These are phyloP conservation scores for Hoplostethus atlanticus DNA, from an alignment of 2,797 vertebrate species.

Conservation along the genomic window DNA sequence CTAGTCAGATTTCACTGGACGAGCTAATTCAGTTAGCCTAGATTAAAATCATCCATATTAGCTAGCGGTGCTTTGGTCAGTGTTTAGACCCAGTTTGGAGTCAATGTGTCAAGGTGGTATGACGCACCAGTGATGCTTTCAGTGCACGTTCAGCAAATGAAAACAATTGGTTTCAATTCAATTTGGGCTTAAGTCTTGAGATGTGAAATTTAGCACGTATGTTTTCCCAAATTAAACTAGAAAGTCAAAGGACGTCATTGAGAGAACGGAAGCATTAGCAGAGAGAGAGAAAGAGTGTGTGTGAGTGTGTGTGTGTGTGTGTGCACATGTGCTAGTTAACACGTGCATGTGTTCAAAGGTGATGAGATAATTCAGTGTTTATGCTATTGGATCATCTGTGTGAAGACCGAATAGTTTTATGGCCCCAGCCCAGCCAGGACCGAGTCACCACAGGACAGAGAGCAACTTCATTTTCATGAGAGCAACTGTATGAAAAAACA, in stretches of 20 bases:
- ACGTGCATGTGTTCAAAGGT: not conserved
- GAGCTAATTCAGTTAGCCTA: no score
- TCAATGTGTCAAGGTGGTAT: no score
- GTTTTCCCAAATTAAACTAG: not conserved
- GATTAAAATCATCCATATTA: no score
- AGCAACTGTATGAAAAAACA: constrained; percentile 22
- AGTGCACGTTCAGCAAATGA: no score
- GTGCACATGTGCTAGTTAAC: not conserved
- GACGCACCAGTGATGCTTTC: no score
- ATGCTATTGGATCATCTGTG: constrained; percentile 6
- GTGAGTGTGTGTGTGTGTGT: not conserved
- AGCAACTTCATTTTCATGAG: not conserved
- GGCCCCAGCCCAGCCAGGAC: constrained; percentile 16
- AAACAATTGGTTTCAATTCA: no score
- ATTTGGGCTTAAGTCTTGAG: not conserved
- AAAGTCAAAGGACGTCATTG: not conserved
- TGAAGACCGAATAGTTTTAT: constrained; percentile 40
- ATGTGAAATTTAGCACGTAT: not conserved
- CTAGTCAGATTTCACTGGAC: no score
- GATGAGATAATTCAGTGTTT: constrained; percentile 50
- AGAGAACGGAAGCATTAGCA: constrained; percentile 3
- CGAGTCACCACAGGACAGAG: constrained; percentile 51
- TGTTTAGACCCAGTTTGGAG: no score
- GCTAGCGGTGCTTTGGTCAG: no score
- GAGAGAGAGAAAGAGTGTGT: not conserved